These are phyloP conservation scores for Cetonia aurata DNA, from an alignment of 2,888 invertebrate species.

Conservation along the genomic window DNA sequence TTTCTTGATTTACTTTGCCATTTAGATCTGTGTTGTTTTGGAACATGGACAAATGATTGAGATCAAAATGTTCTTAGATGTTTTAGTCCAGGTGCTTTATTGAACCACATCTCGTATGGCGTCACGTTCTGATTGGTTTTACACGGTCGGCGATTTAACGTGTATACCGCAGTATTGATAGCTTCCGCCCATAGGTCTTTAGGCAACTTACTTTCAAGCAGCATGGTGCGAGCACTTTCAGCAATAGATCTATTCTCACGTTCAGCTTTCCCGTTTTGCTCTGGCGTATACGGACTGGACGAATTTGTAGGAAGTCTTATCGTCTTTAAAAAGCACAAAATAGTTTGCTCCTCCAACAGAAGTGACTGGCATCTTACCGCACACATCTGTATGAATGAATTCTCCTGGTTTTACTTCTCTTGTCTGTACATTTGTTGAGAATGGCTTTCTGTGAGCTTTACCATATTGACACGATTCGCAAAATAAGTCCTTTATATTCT, in stretches of 20 bases:
- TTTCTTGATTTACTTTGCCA: too few species aligned
- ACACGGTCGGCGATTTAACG: too few species aligned
- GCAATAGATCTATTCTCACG: not conserved
- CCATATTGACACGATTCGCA: too few species aligned
- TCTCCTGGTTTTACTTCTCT: slow-evolving; percentile 23
- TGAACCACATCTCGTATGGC: too few species aligned
- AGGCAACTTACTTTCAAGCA: not conserved
- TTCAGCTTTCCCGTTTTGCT: not conserved
- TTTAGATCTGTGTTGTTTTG: too few species aligned
- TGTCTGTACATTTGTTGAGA: not conserved
- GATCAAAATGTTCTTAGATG: too few species aligned
- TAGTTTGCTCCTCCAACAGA: slow-evolving; percentile 16
- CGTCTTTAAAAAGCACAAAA: slow-evolving; percentile 13
- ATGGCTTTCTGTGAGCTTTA: too few species aligned
- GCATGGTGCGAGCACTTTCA: slow-evolving; percentile 2
- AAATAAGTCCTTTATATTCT: slow-evolving; percentile 41
- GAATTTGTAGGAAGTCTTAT: not conserved
- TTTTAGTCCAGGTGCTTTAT: too few species aligned
- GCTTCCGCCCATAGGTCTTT: too few species aligned
- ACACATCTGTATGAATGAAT: slow-evolving; percentile 26
- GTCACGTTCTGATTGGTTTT: too few species aligned
- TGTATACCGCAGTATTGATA: too few species aligned
- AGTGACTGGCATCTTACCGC: slow-evolving; percentile 8
- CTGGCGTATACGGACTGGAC: not conserved
- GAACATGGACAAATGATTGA: too few species aligned